A percentile compares a stretch with the other conserved stretches of the same genome.
phyloP scores from a whole-genome alignment of 2,888 invertebrate species.

The Trissonchulus sp. region DNA sequence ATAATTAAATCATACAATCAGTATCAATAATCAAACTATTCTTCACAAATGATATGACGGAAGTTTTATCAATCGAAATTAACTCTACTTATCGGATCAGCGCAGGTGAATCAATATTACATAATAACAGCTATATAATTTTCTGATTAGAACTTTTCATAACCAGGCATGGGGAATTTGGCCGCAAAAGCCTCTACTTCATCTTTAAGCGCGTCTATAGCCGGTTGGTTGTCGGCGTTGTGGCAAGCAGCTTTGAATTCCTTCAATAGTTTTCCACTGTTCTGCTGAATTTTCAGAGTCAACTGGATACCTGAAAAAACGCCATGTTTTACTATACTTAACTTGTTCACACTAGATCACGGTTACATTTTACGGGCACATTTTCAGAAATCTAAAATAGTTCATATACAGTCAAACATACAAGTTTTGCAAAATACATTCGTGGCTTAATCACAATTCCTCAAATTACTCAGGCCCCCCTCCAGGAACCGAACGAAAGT shows the following conservation, averaged over 20 bases:
- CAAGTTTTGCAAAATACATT: neutral
- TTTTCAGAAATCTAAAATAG: neutral
- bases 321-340: neutral
- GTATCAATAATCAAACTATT: too few relatives aligned
- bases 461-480: too few relatives aligned
- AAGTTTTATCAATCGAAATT: too few relatives aligned
- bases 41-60: too few relatives aligned
- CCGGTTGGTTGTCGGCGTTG: neutral
- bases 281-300: conserved; percentile 44
- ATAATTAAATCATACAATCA: too few relatives aligned
- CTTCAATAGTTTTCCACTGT: conserved; percentile 48
- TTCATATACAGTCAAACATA: neutral
- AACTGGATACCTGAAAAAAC: conserved; percentile 45
- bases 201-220: neutral
- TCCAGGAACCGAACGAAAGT: too few relatives aligned
- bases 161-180: conserved; percentile 25
- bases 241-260: conserved; percentile 44
- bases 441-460: too few relatives aligned
- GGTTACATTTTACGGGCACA: neutral
- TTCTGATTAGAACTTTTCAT: conserved; percentile 19
- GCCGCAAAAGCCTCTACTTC: neutral
- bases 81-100: too few relatives aligned
- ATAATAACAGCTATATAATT: too few relatives aligned
- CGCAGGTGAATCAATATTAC: too few relatives aligned
- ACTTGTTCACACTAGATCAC: neutral